Base-by-base conservation (phyloP, 2,888 invertebrate genomes). In the Caenorhabditis sulstoni region DNA sequence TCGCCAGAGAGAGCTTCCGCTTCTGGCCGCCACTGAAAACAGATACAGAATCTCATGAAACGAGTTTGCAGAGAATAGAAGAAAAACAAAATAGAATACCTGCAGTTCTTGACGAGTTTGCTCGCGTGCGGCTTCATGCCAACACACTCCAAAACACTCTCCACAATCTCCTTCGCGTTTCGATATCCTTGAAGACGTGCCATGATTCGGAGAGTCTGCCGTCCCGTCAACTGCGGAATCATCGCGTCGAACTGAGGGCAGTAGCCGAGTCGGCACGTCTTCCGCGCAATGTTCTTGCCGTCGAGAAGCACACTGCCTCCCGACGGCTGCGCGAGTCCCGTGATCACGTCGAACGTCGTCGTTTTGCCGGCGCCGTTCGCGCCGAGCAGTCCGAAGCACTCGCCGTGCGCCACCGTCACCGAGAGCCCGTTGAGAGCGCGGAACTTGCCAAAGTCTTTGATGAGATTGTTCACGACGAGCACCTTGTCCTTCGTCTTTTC, bases 1-100 rank as follows among this genome's bases (percentile, higher is more conserved):
- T 92, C 44, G 95, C 95, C 12, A 94, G 93, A 82, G 94, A 94
- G 52, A 95, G 92, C 90, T 95, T 95, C 70, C 95, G 91, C 89
- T 93, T 93, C 91, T 95, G 95, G 68, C 95, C 95, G 64, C 95
- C 95, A 91, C 84, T 84, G 76, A 65, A 83, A 68, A 61, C n/a
- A n/a, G n/a, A n/a, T n/a, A n/a, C n/a, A n/a, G n/a, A n/a, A n/a
- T n/a, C n/a, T n/a, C n/a, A n/a, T n/a, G n/a, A n/a, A n/a, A n/a
- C n/a, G n/a, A n/a, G n/a, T n/a, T n/a, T n/a, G n/a, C n/a, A n/a
- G n/a, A n/a, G n/a, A n/a, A n/a, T n/a, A n/a, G n/a, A n/a, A n/a
- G n/a, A n/a, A n/a, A n/a, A n/a, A n/a, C n/a, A n/a, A n/a, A n/a
- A n/a, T n/a, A n/a, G n/a, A n/a, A n/a, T n/a, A n/a, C n/a, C n/a